Percentiles rank a stretch among this genome's conserved stretches.
Evolutionary conservation across 2,888 invertebrate species (phyloP).

Genomic region (Fissipunctia ypsillon): DNA sequence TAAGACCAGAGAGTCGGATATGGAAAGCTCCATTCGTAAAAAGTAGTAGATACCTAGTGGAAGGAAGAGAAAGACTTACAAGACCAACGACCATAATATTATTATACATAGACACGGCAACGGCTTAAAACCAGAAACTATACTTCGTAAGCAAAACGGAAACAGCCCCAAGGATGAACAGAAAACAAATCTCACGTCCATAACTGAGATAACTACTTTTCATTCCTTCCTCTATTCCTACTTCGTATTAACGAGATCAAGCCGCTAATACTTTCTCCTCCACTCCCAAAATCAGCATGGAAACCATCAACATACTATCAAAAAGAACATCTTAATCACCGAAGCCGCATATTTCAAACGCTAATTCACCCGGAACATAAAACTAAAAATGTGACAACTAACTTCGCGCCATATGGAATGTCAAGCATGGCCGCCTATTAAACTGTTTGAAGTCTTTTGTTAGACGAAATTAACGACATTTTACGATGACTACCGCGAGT

Average conservation of each 20-base stretch:
- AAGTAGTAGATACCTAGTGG: background rate
- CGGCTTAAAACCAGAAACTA: background rate
- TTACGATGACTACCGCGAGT: conserved; percentile 85
- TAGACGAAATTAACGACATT: conserved; percentile 79
- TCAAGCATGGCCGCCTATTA: conserved; percentile 78
- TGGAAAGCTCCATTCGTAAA: too few relatives aligned
- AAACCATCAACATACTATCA: conserved; percentile 54
- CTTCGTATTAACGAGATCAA: background rate
- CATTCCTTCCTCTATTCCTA: background rate
- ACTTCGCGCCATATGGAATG: conserved; percentile 86
- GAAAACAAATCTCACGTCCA: background rate
- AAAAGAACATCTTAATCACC: conserved; percentile 45
- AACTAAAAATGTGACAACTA: conserved; percentile 84
- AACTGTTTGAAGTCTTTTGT: conserved; percentile 88
- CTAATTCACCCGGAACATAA: conserved; percentile 79
- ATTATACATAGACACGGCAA: background rate
- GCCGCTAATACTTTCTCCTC: conserved; percentile 9
- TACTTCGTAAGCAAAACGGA: background rate
- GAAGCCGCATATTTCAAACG: conserved; percentile 65
- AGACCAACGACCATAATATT: too few relatives aligned
- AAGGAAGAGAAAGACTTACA: background rate
- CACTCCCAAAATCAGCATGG: conserved; percentile 36
- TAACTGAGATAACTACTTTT: background rate
- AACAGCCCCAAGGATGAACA: background rate
- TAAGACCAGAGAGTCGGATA: background rate